phyloP scores from a whole-genome alignment of 2,888 invertebrate genomes.

The Dastarcus helophoroides region DNA sequence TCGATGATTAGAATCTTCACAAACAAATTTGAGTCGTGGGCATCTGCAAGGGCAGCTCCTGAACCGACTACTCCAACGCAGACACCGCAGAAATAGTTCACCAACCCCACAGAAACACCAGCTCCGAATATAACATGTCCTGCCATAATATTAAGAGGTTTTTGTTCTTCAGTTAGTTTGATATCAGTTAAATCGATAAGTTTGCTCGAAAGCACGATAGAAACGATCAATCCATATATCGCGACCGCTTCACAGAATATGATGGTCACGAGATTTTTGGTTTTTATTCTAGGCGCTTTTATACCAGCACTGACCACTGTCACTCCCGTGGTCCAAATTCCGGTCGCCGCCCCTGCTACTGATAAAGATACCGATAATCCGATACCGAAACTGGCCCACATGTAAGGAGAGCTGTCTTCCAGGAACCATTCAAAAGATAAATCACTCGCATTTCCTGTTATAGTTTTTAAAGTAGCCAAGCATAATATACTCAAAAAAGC shows the following conservation, averaged over 20 bases:
- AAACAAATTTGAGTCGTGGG: constrained; percentile 90
- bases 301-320: constrained; percentile 97
- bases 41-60: constrained; percentile 95
- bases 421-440: constrained; percentile 88
- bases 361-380: constrained; percentile 89
- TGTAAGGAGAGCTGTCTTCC: constrained; percentile 79
- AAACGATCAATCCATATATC: constrained; percentile 97
- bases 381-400: constrained; percentile 94
- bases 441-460: constrained; percentile 78
- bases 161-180: constrained; percentile 25
- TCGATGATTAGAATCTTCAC: constrained; percentile 98
- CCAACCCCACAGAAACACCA: constrained; percentile 88
- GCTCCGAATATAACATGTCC: constrained; percentile 96
- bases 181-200: constrained; percentile 41
- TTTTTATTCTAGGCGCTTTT: constrained; percentile 96
- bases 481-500: too few species aligned
- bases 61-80: constrained; percentile 98
- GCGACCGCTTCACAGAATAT: constrained; percentile 99
- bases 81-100: constrained; percentile 91
- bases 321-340: constrained; percentile 93
- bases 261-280: constrained; percentile 98
- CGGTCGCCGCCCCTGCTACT: constrained; percentile 90
- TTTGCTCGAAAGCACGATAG: constrained; percentile 88
- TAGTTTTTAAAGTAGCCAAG: too few species aligned
- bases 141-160: constrained; percentile 63